Conservation (phyloP, 2,888 invertebrate species). For the Lepidocyrtoides sp. region DNA sequence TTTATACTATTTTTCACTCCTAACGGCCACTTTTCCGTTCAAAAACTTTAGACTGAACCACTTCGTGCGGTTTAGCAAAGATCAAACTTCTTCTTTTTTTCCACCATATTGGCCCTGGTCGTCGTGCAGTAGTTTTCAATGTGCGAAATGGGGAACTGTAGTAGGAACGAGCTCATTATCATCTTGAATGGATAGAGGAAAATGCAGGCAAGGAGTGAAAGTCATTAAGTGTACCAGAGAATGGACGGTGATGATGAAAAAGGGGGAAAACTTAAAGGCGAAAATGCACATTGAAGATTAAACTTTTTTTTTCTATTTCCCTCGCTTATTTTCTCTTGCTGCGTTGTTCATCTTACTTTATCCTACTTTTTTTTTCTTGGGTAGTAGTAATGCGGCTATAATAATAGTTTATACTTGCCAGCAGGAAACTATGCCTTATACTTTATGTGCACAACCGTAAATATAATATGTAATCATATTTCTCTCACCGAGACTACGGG, state of each 20-base stretch:
- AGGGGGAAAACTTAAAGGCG: neutral
- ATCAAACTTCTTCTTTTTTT: neutral
- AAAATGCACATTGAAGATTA: neutral
- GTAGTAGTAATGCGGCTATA: neutral
- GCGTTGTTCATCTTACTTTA: neutral
- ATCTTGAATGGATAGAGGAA: neutral
- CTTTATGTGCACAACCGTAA: too few species aligned
- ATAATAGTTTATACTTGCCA: neutral
- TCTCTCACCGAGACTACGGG: neutral
- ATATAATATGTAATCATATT: too few species aligned
- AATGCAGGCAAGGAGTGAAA: neutral
- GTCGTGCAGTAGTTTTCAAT: neutral
- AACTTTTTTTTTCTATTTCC: constrained; percentile 12
- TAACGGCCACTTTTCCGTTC: neutral
- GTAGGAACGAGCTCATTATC: constrained; percentile 50
- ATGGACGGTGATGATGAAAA: neutral
- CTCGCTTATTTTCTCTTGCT: constrained; percentile 14
- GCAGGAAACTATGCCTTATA: neutral
- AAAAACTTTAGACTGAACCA: neutral
- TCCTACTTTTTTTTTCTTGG: neutral
- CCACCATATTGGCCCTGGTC: neutral
- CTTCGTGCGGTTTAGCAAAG: neutral
- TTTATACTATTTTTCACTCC: neutral
- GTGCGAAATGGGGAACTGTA: neutral
- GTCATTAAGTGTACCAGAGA: constrained; percentile 11